Conservation (phyloP, 2,888 invertebrate genomes). For the Electrophaes corylata region DNA sequence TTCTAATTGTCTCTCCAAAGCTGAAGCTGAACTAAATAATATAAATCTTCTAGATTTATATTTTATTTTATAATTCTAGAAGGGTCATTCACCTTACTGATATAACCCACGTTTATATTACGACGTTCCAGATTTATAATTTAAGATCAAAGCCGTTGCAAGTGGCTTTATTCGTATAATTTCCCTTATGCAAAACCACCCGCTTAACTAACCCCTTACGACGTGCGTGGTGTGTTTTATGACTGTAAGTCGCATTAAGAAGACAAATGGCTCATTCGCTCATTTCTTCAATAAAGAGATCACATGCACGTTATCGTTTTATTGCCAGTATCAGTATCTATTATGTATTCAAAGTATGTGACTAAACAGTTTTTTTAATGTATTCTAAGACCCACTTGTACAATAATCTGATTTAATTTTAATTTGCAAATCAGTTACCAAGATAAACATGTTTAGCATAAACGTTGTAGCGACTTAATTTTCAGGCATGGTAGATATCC, state of each 20-base stretch:
- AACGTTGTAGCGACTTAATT: too few species aligned
- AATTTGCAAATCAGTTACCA: too few species aligned
- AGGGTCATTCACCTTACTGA: neutral
- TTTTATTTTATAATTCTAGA: too few species aligned
- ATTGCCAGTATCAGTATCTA: neutral
- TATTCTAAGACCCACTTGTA: too few species aligned
- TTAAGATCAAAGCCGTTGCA: slow-evolving; percentile 21
- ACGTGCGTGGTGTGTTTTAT: slow-evolving; percentile 32
- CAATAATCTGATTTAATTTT: too few species aligned
- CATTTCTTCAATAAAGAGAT: slow-evolving; percentile 23
- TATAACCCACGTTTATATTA: neutral
- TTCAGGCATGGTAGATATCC: too few species aligned
- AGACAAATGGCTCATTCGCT: slow-evolving; percentile 29
- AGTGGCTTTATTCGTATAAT: slow-evolving; percentile 12
- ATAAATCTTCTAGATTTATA: too few species aligned
- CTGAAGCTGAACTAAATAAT: too few species aligned
- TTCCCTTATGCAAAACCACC: slow-evolving; percentile 32
- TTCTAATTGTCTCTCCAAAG: too few species aligned
- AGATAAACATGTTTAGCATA: too few species aligned
- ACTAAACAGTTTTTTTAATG: too few species aligned
- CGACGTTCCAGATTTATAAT: neutral
- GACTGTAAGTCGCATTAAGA: slow-evolving; percentile 30
- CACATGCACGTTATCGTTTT: slow-evolving; percentile 15
- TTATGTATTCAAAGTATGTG: too few species aligned
- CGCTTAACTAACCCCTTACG: slow-evolving; percentile 31